phyloP scores from a whole-genome alignment of 2,113 vertebrate genomes.

The Hypomesus transpacificus region DNA sequence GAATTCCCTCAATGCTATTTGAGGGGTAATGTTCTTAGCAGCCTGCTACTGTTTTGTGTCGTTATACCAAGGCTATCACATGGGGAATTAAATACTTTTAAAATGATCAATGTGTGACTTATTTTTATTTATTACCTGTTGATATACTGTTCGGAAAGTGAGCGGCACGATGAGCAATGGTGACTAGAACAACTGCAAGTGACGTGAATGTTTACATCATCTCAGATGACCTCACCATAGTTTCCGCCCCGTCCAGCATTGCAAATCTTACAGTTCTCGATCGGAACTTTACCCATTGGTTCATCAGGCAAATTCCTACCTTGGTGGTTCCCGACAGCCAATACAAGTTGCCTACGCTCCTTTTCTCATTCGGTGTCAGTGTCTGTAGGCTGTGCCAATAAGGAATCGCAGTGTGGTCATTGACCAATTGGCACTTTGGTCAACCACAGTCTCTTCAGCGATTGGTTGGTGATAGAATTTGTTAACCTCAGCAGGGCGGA shows the following conservation, averaged over 20 bases:
- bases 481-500: constrained; percentile 44
- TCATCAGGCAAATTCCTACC: constrained; percentile 9
- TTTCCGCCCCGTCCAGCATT: constrained; percentile 34
- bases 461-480: constrained; percentile 51
- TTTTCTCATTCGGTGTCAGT: constrained; percentile 44
- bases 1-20: constrained; percentile 15
- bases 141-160: too few relatives aligned
- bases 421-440: constrained; percentile 26
- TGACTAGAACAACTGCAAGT: constrained; percentile 9
- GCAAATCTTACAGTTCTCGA: constrained; percentile 48
- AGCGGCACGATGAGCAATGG: too few relatives aligned
- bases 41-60: constrained; percentile 6
- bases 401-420: neutral
- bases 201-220: constrained; percentile 52
- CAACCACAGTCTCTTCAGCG: rapidly evolving
- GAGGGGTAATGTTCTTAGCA: constrained; percentile 16
- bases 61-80: constrained; percentile 30
- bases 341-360: constrained; percentile 26
- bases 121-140: constrained; percentile 4
- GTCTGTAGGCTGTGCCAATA: constrained; percentile 31
- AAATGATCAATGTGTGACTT: constrained; percentile 22
- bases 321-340: constrained; percentile 42
- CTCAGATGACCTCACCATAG: constrained; percentile 55
- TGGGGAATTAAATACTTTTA: constrained; percentile 41
- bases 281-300: constrained; percentile 52